A percentile compares a stretch with the other conserved stretches of the same genome.
Conservation (phyloP, 2,113 vertebrate genomes). For the Pygoscelis antarcticus region DNA sequence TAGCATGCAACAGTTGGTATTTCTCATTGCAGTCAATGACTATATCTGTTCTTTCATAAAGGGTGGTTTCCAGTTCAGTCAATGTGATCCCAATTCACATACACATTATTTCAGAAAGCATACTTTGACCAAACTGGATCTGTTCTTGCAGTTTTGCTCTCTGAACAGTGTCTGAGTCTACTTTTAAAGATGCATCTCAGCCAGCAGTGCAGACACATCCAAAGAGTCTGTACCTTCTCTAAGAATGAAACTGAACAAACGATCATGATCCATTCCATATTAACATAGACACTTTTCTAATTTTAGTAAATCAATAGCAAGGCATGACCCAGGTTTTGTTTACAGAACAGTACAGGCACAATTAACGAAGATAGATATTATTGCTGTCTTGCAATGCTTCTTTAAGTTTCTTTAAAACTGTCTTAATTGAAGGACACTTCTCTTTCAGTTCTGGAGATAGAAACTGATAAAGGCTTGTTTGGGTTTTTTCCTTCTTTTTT, state of each 20-base stretch:
- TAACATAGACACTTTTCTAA: neutral
- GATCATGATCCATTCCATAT: neutral
- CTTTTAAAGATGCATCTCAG: neutral
- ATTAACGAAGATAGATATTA: neutral
- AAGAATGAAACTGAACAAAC: neutral
- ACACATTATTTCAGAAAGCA: neutral
- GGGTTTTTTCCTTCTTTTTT: neutral
- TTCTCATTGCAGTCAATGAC: neutral
- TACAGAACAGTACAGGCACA: neutral
- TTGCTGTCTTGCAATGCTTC: neutral
- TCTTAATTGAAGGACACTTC: neutral
- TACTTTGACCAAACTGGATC: neutral
- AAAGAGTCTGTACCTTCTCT: neutral
- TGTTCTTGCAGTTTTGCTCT: neutral
- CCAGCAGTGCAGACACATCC: neutral
- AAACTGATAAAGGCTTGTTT: neutral
- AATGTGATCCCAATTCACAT: neutral
- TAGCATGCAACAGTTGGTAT: neutral
- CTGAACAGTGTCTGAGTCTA: neutral
- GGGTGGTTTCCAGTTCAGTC: neutral
- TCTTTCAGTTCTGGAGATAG: neutral
- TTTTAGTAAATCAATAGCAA: neutral
- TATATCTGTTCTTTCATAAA: neutral
- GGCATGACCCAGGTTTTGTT: neutral
- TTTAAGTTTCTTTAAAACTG: neutral